phyloP scores from a whole-genome alignment of 2,113 vertebrate species.

The Ramphastos sulfuratus region DNA sequence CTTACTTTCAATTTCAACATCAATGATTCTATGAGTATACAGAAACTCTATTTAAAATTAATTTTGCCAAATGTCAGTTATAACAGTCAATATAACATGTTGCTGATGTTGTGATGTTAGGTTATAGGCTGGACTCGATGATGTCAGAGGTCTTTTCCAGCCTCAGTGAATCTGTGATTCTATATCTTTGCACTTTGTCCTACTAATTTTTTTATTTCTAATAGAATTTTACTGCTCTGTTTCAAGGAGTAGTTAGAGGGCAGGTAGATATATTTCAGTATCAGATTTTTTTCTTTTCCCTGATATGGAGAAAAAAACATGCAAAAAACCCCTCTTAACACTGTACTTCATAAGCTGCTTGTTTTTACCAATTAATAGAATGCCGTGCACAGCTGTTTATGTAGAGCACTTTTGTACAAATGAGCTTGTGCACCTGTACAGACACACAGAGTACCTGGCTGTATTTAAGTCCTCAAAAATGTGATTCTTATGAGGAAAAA shows the following conservation, averaged over 20 bases:
- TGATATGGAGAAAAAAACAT: neutral
- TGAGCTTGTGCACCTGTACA: neutral
- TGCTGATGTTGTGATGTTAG: no score
- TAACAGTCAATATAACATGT: neutral
- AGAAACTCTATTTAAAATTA: neutral
- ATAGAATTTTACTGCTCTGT: neutral
- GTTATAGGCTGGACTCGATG: no score
- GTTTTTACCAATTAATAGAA: neutral
- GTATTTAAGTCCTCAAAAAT: neutral
- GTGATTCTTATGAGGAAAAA: neutral
- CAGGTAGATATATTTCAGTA: neutral
- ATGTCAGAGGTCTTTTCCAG: no score
- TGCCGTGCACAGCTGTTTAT: neutral
- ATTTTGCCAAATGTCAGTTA: neutral
- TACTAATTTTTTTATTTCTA: neutral
- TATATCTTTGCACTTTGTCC: neutral
- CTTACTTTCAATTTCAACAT: neutral
- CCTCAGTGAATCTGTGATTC: no score
- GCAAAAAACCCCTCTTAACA: neutral
- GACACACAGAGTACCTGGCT: neutral
- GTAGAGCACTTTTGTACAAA: neutral
- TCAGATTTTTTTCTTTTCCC: neutral
- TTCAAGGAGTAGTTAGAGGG: neutral
- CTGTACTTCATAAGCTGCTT: neutral
- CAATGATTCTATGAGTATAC: no score